These are phyloP conservation scores for Pyrochroa serraticornis DNA, from an alignment of 2,888 invertebrate species.

Conservation along the genomic window DNA sequence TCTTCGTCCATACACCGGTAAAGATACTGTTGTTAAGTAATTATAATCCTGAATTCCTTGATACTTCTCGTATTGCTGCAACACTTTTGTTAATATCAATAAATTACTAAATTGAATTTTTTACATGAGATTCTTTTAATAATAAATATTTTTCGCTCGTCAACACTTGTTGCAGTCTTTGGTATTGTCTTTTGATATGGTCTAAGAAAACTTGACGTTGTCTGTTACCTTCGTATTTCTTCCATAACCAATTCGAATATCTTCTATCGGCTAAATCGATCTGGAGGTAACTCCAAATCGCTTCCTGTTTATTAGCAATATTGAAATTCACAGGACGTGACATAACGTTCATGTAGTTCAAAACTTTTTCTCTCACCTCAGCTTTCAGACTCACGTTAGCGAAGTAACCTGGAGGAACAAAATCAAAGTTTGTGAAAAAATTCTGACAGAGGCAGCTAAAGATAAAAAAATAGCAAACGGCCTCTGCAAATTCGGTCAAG, in stretches of 20 bases:
- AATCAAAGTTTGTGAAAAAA: slow-evolving; percentile 55
- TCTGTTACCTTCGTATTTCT: slow-evolving; percentile 78
- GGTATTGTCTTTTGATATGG: slow-evolving; percentile 62
- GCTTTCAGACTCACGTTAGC: slow-evolving; percentile 93
- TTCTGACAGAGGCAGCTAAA: too few relatives aligned
- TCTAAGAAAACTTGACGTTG: slow-evolving; percentile 76
- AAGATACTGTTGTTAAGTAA: slow-evolving; percentile 91
- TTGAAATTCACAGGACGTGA: slow-evolving; percentile 88
- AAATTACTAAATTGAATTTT: slow-evolving; percentile 8
- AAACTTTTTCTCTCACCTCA: slow-evolving; percentile 92
- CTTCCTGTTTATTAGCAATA: slow-evolving; percentile 74
- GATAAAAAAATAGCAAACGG: too few relatives aligned
- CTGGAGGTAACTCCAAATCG: slow-evolving; percentile 95
- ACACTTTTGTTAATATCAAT: slow-evolving; percentile 4
- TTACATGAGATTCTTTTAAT: slow-evolving; percentile 44
- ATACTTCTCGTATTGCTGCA: slow-evolving; percentile 55
- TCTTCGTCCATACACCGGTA: slow-evolving; percentile 88
- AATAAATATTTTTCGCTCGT: slow-evolving; percentile 42
- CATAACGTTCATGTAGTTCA: slow-evolving; percentile 95
- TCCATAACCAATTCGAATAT: slow-evolving; percentile 90
- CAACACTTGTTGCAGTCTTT: slow-evolving; percentile 37
- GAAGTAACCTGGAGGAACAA: slow-evolving; percentile 68
- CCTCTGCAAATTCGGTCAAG: too few relatives aligned
- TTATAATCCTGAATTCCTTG: slow-evolving; percentile 66
- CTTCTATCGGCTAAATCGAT: slow-evolving; percentile 91